Conservation (phyloP, 1,140 invertebrate species). For the Drosophila pseudoobscura region DNA sequence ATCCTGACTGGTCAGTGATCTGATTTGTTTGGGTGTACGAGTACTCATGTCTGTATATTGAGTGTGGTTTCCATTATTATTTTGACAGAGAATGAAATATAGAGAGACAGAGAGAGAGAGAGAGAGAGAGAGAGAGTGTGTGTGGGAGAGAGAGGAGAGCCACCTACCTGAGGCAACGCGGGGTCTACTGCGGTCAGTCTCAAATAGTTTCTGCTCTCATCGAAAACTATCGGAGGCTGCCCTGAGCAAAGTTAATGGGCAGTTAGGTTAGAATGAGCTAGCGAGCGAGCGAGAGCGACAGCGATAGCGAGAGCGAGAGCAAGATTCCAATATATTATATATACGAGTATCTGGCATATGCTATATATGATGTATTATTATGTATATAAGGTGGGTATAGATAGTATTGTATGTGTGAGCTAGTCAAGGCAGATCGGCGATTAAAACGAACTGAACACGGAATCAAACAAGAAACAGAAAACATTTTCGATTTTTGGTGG, state of each 20-base stretch:
- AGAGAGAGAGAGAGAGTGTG: conserved; percentile 13
- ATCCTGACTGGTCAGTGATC: too few species aligned
- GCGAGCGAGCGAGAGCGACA: conserved; percentile 60
- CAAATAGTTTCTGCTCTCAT: conserved; percentile 54
- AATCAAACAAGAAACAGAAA: conserved; percentile 11
- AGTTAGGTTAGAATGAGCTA: conserved; percentile 55
- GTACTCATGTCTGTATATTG: conserved; percentile 28
- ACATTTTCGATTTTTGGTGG: background rate
- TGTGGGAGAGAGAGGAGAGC: conserved; percentile 40
- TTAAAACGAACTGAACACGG: conserved; percentile 1
- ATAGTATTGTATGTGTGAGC: conserved; percentile 1
- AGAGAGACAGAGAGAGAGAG: conserved; percentile 4
- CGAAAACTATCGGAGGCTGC: conserved; percentile 54
- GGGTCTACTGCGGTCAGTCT: conserved; percentile 31
- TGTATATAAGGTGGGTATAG: background rate
- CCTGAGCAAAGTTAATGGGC: conserved; percentile 56
- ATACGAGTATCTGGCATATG: conserved; percentile 6
- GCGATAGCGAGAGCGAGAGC: conserved; percentile 50
- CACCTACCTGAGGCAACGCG: conserved; percentile 65
- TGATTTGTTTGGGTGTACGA: conserved; percentile 20
- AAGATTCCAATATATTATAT: conserved; percentile 40
- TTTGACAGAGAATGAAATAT: conserved; percentile 10
- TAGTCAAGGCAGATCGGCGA: conserved; percentile 27
- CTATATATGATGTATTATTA: background rate
- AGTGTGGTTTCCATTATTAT: conserved; percentile 4